These are phyloP conservation scores for Auanema freiburgensis DNA, from an alignment of 2,888 invertebrate species.

Conservation along the genomic window DNA sequence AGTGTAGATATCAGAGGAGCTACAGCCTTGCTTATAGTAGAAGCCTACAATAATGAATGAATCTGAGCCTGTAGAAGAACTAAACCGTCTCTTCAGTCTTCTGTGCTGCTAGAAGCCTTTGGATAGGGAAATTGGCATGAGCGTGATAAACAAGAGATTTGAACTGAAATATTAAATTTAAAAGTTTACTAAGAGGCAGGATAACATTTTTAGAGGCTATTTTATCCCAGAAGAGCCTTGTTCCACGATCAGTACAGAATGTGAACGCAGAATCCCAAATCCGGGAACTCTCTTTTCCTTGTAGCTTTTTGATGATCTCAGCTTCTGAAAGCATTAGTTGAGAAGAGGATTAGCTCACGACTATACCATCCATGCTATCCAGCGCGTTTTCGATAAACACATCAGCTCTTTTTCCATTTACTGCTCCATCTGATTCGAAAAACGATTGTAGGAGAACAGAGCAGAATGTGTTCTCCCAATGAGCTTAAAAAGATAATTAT, in stretches of 20 bases:
- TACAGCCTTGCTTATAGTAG: slow-evolving; percentile 34
- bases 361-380: background rate
- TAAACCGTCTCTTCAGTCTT: too few species aligned
- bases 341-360: background rate
- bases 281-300: slow-evolving; percentile 33
- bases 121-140: too few species aligned
- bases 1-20: slow-evolving; percentile 27
- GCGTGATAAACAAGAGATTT: too few species aligned
- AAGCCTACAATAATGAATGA: slow-evolving; percentile 21
- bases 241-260: slow-evolving; percentile 10
- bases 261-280: slow-evolving; percentile 36
- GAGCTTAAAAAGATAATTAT: too few species aligned
- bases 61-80: background rate
- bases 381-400: background rate
- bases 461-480: too few species aligned
- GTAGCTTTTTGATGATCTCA: slow-evolving; percentile 17
- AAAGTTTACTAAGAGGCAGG: too few species aligned
- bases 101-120: too few species aligned
- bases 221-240: background rate
- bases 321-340: background rate
- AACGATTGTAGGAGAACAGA: too few species aligned
- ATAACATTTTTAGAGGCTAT: too few species aligned
- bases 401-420: background rate
- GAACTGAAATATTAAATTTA: too few species aligned
- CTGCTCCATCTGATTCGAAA: background rate